These are phyloP conservation scores for Plodia interpunctella DNA, from an alignment of 1,140 invertebrate species.

Conservation along the genomic window DNA sequence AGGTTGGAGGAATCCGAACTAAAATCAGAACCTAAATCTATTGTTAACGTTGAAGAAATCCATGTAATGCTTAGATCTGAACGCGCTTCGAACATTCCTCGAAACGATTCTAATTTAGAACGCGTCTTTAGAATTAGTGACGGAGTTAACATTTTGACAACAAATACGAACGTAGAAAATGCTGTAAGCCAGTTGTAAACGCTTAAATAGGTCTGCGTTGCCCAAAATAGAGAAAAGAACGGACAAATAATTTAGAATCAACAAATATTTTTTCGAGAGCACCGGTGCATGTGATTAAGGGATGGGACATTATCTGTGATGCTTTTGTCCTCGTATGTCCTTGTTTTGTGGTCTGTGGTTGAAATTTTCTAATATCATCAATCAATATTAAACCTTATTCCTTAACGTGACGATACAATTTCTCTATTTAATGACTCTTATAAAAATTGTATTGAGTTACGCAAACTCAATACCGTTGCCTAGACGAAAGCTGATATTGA, in stretches of 20 bases:
- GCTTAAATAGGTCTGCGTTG: constrained; percentile 38
- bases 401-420: neutral
- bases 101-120: constrained; percentile 54
- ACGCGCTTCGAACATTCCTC: constrained; percentile 43
- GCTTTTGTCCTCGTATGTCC: constrained; percentile 65
- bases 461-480: constrained; percentile 70
- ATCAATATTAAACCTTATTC: constrained; percentile 41
- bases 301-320: constrained; percentile 70
- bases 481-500: constrained; percentile 70
- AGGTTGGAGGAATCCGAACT: constrained; percentile 35
- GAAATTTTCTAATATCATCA: constrained; percentile 14
- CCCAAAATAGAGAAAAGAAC: constrained; percentile 54
- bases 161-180: constrained; percentile 38
- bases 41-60: constrained; percentile 20
- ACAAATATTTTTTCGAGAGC: constrained; percentile 69
- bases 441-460: constrained; percentile 65
- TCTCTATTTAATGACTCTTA: constrained; percentile 8
- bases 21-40: constrained; percentile 46
- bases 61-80: constrained; percentile 22
- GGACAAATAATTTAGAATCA: constrained; percentile 53
- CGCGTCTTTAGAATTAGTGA: constrained; percentile 31
- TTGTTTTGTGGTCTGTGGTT: constrained; percentile 69
- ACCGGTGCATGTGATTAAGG: constrained; percentile 75
- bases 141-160: constrained; percentile 45
- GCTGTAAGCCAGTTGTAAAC: constrained; percentile 43